Percentiles rank a stretch among this genome's conserved stretches.
These are phyloP conservation scores for Sebastes flavidus DNA, from an alignment of 2,797 vertebrate species.

Conservation along the genomic window DNA sequence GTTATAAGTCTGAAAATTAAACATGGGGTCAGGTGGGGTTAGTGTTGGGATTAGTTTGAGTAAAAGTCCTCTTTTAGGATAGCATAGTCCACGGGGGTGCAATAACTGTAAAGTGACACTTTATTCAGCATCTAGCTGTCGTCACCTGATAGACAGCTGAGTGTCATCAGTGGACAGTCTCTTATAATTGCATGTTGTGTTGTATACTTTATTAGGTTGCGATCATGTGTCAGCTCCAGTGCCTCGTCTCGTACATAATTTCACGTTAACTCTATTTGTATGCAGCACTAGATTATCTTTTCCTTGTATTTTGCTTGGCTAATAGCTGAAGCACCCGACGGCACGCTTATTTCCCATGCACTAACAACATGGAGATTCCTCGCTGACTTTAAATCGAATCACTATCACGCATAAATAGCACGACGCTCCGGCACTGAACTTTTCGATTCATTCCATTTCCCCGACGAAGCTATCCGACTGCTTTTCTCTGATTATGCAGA, in stretches of 20 bases:
- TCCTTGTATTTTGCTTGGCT: conserved; percentile 37
- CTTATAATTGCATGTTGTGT: conserved; percentile 8
- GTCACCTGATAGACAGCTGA: neutral
- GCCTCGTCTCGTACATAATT: conserved; percentile 6
- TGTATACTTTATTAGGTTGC: neutral
- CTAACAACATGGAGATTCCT: conserved; percentile 61
- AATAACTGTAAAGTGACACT: neutral
- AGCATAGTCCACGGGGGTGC: neutral
- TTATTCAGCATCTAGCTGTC: neutral
- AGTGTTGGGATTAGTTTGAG: neutral
- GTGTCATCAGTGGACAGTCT: neutral
- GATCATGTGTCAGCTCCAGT: conserved; percentile 1
- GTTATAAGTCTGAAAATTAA: neutral
- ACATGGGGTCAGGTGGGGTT: neutral
- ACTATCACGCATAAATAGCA: conserved; percentile 59
- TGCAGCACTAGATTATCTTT: conserved; percentile 10
- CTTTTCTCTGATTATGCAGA: conserved; percentile 74
- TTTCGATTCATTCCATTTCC: conserved; percentile 69
- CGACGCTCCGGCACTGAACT: conserved; percentile 63
- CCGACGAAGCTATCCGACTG: conserved; percentile 53
- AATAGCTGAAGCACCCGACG: conserved; percentile 40
- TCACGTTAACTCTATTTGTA: conserved; percentile 7
- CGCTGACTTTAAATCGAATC: conserved; percentile 60
- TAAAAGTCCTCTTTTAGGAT: neutral
- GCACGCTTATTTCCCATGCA: conserved; percentile 36